phyloP scores from a whole-genome alignment of 1,140 invertebrate genomes.

The Drepana arcuata region DNA sequence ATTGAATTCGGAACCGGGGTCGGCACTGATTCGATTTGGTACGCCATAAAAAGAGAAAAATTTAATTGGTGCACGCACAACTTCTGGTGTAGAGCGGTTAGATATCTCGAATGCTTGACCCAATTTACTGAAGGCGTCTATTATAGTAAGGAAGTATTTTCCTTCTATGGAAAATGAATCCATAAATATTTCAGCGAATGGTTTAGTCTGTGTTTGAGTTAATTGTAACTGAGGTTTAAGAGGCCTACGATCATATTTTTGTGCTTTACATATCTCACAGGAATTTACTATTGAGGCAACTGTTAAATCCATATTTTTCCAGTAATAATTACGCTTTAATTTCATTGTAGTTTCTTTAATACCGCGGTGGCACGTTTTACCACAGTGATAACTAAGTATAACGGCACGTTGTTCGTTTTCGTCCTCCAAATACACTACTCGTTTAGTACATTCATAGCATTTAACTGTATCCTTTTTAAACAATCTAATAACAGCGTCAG shows the following conservation, averaged over 20 bases:
- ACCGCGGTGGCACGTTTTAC: neutral
- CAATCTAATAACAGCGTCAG: neutral
- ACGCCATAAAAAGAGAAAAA: conserved; percentile 5
- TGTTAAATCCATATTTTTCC: neutral
- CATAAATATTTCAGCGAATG: neutral
- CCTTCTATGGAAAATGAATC: neutral
- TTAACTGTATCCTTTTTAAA: neutral
- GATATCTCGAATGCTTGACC: neutral
- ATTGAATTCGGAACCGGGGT: conserved; percentile 27
- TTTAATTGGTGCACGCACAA: neutral
- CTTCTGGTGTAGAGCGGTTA: neutral
- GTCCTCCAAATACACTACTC: neutral
- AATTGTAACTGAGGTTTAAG: neutral
- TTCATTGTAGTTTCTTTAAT: neutral
- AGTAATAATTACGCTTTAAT: neutral
- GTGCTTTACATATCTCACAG: neutral
- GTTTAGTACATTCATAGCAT: neutral
- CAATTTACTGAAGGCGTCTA: neutral
- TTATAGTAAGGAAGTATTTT: neutral
- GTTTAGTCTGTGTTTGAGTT: neutral
- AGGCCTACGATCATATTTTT: neutral
- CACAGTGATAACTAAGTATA: neutral
- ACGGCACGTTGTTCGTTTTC: neutral
- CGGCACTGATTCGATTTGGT: conserved; percentile 16
- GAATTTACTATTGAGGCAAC: neutral